These are phyloP conservation scores for Antechinus stuartii DNA, from an alignment of 2,113 vertebrate genomes.

Conservation along the genomic window DNA sequence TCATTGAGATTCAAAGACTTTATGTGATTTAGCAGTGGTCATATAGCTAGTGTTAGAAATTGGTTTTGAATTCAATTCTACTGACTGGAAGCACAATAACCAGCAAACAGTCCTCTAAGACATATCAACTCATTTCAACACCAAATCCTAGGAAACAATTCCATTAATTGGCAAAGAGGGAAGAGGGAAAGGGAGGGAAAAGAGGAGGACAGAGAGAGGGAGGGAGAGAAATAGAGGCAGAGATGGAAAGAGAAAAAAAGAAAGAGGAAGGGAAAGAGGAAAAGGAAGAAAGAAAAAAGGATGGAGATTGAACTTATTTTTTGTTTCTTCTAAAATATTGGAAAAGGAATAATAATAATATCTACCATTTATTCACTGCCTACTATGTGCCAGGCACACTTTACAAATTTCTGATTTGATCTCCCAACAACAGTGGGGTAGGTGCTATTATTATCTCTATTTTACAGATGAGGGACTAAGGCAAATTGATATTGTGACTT, in stretches of 20 bases:
- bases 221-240: background rate
- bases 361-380: too few species aligned
- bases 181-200: background rate
- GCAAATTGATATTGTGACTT: too few species aligned
- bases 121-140: conserved; percentile 62
- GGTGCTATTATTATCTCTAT: too few species aligned
- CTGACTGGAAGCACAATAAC: background rate
- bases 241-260: background rate
- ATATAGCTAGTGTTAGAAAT: too few species aligned
- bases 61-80: too few species aligned
- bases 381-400: too few species aligned
- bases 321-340: conserved; percentile 71
- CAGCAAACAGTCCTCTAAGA: conserved; percentile 35
- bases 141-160: conserved; percentile 62
- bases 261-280: background rate
- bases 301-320: conserved; percentile 74
- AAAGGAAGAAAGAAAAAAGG: background rate
- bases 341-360: conserved; percentile 1
- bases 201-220: background rate
- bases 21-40: too few species aligned
- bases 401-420: too few species aligned
- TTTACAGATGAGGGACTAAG: too few species aligned
- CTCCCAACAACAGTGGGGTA: too few species aligned
- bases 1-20: too few species aligned
- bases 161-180: conserved; percentile 67